These are phyloP conservation scores for Periophthalmus magnuspinnatus DNA, from an alignment of 2,797 vertebrate genomes.

Conservation along the genomic window DNA sequence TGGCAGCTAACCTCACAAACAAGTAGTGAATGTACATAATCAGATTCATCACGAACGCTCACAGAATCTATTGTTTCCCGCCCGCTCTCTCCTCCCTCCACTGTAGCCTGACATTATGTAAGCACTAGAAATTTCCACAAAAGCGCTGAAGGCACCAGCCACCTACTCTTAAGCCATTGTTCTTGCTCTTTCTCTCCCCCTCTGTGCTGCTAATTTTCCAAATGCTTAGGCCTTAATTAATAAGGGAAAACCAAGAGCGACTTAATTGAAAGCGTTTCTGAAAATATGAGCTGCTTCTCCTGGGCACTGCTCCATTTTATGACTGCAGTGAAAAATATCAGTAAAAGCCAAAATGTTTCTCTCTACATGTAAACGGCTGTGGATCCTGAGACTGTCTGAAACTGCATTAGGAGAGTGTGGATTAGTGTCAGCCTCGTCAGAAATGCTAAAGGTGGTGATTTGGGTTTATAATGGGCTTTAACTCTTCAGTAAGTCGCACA, in stretches of 20 bases:
- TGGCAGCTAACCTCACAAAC: constrained; percentile 44
- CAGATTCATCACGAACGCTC: constrained; percentile 44
- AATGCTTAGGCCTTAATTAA: constrained; percentile 64
- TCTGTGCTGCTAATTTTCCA: constrained; percentile 51
- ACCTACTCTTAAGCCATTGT: constrained; percentile 49
- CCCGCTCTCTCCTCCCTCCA: constrained; percentile 18
- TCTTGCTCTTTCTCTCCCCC: constrained; percentile 27
- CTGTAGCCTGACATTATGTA: constrained; percentile 36
- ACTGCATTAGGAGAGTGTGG: background rate
- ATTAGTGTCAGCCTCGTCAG: constrained; percentile 12
- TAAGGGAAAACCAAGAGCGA: constrained; percentile 42
- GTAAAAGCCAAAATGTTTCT: background rate
- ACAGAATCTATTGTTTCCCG: constrained; percentile 31
- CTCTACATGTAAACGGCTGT: constrained; percentile 1
- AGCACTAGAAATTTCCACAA: constrained; percentile 26
- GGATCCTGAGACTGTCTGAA: background rate
- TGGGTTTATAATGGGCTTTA: constrained; percentile 10
- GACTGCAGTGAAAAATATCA: constrained; percentile 15
- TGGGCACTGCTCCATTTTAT: constrained; percentile 42
- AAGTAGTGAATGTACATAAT: constrained; percentile 49
- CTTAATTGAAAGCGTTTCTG: constrained; percentile 60
- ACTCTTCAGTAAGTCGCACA: background rate
- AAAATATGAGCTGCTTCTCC: constrained; percentile 45
- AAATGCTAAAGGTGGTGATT: background rate
- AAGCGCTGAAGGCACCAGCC: constrained; percentile 40